These are phyloP conservation scores for Lophius piscatorius DNA, from an alignment of 2,113 vertebrate species.

Conservation along the genomic window DNA sequence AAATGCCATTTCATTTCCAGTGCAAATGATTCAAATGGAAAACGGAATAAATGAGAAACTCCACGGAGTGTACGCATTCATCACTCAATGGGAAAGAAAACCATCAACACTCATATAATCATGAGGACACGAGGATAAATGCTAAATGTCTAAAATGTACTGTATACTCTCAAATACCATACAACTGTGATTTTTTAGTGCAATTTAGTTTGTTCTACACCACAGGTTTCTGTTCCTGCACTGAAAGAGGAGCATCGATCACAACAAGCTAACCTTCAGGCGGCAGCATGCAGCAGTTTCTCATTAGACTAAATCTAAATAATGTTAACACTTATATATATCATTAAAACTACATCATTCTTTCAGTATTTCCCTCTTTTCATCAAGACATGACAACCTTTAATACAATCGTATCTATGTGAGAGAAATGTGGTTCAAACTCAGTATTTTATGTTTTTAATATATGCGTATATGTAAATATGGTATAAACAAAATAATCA, in stretches of 20 bases:
- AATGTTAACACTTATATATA: slow-evolving; percentile 1
- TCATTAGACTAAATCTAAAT: neutral
- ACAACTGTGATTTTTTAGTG: slow-evolving; percentile 69
- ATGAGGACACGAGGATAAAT: slow-evolving; percentile 67
- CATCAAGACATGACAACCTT: no score
- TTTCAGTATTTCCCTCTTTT: no score
- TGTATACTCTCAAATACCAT: slow-evolving; percentile 62
- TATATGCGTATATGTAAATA: no score
- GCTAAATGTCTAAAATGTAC: slow-evolving; percentile 58
- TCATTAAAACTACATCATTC: no score
- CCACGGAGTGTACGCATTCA: slow-evolving; percentile 61
- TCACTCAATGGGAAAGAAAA: slow-evolving; percentile 62
- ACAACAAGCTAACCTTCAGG: slow-evolving; percentile 26
- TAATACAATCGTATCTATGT: no score
- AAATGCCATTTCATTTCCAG: slow-evolving; percentile 66
- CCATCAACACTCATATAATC: slow-evolving; percentile 56
- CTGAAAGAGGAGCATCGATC: slow-evolving; percentile 15
- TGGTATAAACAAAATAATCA: no score
- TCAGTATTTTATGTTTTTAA: no score
- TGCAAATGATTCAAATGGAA: slow-evolving; percentile 70
- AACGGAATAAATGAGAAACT: slow-evolving; percentile 64
- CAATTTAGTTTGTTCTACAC: slow-evolving; percentile 67
- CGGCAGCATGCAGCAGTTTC: slow-evolving; percentile 10
- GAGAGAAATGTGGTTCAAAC: no score
- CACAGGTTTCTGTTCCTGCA: slow-evolving; percentile 40